Base-by-base conservation (phyloP, 1,140 invertebrate genomes). In the Cydia strobilella region DNA sequence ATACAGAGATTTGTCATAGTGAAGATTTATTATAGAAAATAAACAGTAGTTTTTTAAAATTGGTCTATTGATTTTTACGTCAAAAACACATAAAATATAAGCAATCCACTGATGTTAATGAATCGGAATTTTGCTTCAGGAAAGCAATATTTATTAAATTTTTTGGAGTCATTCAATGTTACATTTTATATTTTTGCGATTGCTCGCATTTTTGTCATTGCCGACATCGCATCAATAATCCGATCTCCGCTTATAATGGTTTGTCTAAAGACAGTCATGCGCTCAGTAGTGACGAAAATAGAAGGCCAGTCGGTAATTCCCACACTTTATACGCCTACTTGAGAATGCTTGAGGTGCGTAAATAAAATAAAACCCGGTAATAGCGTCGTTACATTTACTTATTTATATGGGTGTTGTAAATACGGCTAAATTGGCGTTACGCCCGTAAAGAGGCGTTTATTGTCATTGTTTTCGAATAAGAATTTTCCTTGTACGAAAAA, bases 291-390 rank as follows among this genome's bases (percentile, higher is more conserved):
- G 18, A 59, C 10, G 1, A 23, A 59, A 59, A 59, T 59, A 59
- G 20, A 59, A 59, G 54, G 7, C 54, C 54, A 80, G 77, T 84
- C 65, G 85, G 82, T 81, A 84, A 86, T 89, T 89, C 84, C 80
- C 85, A 87, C 84, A 84, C 83, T 88, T 86, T 82, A 84, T 83
- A 84, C 80, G 83, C 83, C 82, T 82, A 81, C 84, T 88, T 83
- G 78, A 79, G 83, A 84, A 82, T 81, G 82, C 77, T 84, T 84
- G 77, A 85, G 84, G 80, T 81, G 82, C 77, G 81, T 85, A 84
- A 85, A 88, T 86, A 87, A 86, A 87, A 87, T 89, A 86, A 86
- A 85, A 82, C 79, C 80, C 77, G 73, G 81, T 84, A 86, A 87
- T 84, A 80, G 79, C 74, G 75, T 83, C 83, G 79, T 84, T 82